Evolutionary conservation across 1,140 invertebrate species (phyloP).

Genomic region (Drosophila ironensis): DNA sequence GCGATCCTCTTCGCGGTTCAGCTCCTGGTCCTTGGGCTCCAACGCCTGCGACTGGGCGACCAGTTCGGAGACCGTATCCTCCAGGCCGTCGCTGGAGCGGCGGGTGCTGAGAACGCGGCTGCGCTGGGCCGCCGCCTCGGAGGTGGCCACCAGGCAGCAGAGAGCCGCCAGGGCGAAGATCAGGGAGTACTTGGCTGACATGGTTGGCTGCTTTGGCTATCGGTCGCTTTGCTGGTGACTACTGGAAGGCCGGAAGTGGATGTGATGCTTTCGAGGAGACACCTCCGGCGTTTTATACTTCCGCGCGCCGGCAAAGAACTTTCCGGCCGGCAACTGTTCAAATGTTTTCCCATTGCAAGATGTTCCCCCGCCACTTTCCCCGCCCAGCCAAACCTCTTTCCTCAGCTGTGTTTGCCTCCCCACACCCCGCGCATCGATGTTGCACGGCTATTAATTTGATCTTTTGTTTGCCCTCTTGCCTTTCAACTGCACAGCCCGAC

Average conservation of each 20-base stretch:
- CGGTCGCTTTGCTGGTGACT: too few relatives aligned
- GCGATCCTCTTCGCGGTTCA: conserved; percentile 11
- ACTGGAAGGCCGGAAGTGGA: conserved; percentile 53
- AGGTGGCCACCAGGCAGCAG: conserved; percentile 52
- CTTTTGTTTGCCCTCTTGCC: conserved; percentile 62
- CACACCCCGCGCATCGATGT: conserved; percentile 14
- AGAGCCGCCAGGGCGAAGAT: conserved; percentile 64
- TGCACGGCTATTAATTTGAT: conserved; percentile 69
- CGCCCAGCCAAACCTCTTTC: not conserved
- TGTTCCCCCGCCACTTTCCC: conserved; percentile 1
- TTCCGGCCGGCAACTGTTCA: conserved; percentile 48
- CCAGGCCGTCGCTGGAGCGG: too few relatives aligned
- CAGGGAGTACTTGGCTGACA: conserved; percentile 53
- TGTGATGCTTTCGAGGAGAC: conserved; percentile 51
- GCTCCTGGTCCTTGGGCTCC: conserved; percentile 1
- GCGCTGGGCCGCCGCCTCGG: conserved; percentile 47
- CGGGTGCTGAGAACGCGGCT: conserved; percentile 27
- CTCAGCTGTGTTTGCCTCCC: conserved; percentile 59
- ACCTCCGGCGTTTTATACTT: conserved; percentile 46
- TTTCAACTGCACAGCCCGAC: conserved; percentile 37
- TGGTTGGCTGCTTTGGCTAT: conserved; percentile 8
- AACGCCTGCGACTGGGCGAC: conserved; percentile 7
- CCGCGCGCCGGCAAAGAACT: not conserved
- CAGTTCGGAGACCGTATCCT: conserved; percentile 11
- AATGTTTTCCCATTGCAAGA: conserved; percentile 58